Conservation (phyloP, 2,797 vertebrate genomes). For the Moxostoma hubbsi region DNA sequence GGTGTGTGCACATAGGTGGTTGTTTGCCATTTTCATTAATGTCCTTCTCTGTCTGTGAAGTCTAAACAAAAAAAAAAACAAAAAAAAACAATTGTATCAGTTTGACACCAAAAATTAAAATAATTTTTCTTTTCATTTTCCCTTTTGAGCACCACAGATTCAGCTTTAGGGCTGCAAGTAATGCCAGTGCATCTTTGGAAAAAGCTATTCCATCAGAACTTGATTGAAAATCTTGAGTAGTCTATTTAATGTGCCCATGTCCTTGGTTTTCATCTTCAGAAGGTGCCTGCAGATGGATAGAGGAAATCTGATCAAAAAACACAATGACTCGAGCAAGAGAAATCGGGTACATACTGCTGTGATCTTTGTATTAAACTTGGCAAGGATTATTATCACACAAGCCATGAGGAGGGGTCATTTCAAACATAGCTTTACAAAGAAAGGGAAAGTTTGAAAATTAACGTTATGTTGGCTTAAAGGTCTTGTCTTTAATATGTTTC, state of each 20-base stretch:
- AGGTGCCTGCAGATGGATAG: conserved; percentile 35
- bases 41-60: no score
- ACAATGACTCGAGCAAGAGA: conserved; percentile 14
- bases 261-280: conserved; percentile 45
- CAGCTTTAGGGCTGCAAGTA: conserved; percentile 7
- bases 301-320: conserved; percentile 33
- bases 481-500: no score
- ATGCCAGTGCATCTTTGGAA: conserved; percentile 8
- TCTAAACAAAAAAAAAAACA: no score
- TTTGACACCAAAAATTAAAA: no score
- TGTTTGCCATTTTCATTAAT: no score
- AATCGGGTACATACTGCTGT: conserved; percentile 25
- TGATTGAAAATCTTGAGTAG: conserved; percentile 46
- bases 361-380: conserved; percentile 21
- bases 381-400: conserved; percentile 30
- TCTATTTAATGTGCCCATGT: conserved; percentile 33
- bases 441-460: background rate
- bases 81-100: no score
- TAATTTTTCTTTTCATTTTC: no score
- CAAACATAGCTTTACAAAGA: background rate
- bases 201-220: conserved; percentile 32
- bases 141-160: background rate
- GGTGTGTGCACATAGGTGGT: no score
- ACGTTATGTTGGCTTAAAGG: background rate
- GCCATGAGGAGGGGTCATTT: conserved; percentile 6